Base-by-base conservation (phyloP, 2,797 vertebrate genomes). In the Vultur gryphus region DNA sequence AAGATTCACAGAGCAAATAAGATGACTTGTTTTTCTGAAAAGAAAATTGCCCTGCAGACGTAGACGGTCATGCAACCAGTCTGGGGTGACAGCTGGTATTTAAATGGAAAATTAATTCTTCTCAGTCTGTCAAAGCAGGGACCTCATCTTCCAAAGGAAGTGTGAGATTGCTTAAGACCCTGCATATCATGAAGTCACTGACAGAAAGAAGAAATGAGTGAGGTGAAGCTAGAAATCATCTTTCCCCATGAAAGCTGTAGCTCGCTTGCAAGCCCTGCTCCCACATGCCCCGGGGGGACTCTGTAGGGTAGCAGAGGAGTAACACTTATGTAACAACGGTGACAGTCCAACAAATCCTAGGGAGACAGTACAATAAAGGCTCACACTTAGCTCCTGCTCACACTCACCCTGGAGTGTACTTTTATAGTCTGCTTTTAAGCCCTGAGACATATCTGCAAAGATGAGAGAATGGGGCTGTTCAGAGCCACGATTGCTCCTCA, bases 31-130 rank as follows among this genome's bases (percentile, higher is more conserved):
- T 95, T 94, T 77, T 83, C 79, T 81, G 89, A 90, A 84, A 92
- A 71, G 79, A 89, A 96, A 96, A 88, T 55, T 90, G 21, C 93
- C 72, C 82, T 84, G 87, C 83, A 94, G 92, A 91, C n/a, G 1
- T 80, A 89, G 54, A 59, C 86, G 91, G 91, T 95, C 81, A 88
- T 48, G 88, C 82, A 95, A 43, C 54, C 61, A 90, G 75, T 80
- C 88, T 93, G 75, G 79, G 67, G 75, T 96, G 79, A 92, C 80
- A 97, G 67, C 48, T 91, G 83, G 84, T 95, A 72, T 92, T 97
- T 89, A 96, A 87, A 97, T 57, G 55, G 76, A 95, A 82, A 96
- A 95, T 95, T 94, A 95, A 87, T 96, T 97, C 61, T 91, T 90
- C 89, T 95, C 59, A 93, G 84, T 37, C 73, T 95, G 92, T 94